These are phyloP conservation scores for Indri indri DNA, from an alignment of 2,113 vertebrate species.

Conservation along the genomic window DNA sequence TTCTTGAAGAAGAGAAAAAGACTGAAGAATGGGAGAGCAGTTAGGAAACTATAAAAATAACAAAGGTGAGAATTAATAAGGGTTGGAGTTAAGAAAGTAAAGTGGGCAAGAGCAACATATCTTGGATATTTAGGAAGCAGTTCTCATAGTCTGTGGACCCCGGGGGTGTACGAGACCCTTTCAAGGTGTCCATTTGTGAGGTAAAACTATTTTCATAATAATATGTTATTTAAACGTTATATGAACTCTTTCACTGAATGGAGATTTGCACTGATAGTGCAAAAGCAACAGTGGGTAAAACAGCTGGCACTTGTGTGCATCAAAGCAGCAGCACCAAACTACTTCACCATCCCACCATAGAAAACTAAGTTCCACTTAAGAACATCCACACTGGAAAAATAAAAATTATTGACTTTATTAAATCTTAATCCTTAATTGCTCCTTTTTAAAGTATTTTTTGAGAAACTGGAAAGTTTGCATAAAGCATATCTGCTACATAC, in stretches of 20 bases:
- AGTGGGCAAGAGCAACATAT: not conserved
- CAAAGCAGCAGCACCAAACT: not conserved
- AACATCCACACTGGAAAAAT: not conserved
- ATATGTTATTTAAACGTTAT: not conserved
- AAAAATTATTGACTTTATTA: not conserved
- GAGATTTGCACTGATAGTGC: not conserved
- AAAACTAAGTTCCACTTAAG: not conserved
- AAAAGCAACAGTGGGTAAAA: not conserved
- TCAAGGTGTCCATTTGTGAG: not conserved
- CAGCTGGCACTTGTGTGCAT: not conserved
- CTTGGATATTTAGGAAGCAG: not conserved
- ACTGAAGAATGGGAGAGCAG: not conserved
- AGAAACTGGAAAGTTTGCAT: not conserved
- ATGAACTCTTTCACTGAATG: not conserved
- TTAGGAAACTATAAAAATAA: not conserved
- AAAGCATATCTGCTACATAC: not conserved
- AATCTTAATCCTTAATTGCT: not conserved
- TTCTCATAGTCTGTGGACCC: not conserved
- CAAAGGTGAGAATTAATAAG: not conserved
- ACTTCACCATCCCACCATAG: not conserved
- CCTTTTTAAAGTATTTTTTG: not conserved
- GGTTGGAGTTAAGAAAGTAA: not conserved
- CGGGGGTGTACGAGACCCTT: not conserved
- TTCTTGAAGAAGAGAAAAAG: not conserved
- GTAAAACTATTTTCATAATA: slow-evolving; percentile 32